Evolutionary conservation across 2,113 vertebrate species (phyloP).

Genomic region (Cyrtonyx montezumae): DNA sequence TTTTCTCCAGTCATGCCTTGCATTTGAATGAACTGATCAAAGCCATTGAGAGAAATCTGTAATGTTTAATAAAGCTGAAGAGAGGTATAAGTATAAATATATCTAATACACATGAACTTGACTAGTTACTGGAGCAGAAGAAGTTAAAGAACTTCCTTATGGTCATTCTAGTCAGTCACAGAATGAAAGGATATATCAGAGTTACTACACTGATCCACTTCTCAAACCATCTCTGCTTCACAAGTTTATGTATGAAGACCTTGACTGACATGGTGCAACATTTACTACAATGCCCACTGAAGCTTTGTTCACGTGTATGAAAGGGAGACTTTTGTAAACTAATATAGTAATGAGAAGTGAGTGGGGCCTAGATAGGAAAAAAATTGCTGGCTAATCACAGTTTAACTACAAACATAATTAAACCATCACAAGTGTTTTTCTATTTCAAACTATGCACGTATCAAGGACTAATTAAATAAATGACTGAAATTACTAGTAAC

Average conservation of each 20-base stretch:
- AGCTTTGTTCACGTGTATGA: not conserved
- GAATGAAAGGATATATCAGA: not conserved
- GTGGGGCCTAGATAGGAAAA: not conserved
- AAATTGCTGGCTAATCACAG: not conserved
- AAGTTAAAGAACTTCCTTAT: not conserved
- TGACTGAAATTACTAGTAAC: not conserved
- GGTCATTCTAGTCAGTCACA: not conserved
- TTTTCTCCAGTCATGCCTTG: not conserved
- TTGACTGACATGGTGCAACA: not conserved
- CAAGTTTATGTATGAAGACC: not conserved
- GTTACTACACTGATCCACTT: not conserved
- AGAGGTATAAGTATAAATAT: not conserved
- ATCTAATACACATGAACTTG: not conserved
- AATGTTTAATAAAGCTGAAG: not conserved
- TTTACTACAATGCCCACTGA: not conserved
- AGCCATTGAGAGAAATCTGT: not conserved
- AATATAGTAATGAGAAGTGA: not conserved
- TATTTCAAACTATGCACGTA: not conserved
- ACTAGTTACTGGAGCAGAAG: not conserved
- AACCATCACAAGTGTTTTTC: not conserved
- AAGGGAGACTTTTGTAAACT: not conserved
- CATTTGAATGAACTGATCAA: not conserved
- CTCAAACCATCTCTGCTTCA: not conserved
- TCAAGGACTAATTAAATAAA: not conserved
- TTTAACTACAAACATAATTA: not conserved